Conservation (phyloP, 2,113 vertebrate genomes). For the Candoia aspera region DNA sequence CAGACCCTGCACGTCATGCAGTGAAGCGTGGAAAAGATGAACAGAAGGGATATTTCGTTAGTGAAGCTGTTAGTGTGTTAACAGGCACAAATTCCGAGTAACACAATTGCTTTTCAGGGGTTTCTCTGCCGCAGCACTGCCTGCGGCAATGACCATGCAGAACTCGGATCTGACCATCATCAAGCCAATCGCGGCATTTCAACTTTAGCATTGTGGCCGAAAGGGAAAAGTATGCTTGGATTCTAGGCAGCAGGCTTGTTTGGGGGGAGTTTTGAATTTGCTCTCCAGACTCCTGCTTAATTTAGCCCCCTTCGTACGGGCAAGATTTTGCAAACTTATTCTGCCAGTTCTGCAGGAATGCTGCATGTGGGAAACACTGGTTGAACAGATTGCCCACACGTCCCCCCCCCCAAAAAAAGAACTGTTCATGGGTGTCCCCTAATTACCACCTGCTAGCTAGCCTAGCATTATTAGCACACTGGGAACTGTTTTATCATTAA, state of each 20-base stretch:
- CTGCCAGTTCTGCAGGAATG: not conserved
- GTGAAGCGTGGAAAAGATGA: constrained; percentile 80
- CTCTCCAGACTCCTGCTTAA: not conserved
- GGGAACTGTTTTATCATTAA: not conserved
- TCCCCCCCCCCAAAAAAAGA: not conserved
- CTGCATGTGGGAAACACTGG: not conserved
- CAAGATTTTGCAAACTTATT: not conserved
- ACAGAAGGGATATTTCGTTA: constrained; percentile 82
- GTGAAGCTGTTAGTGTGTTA: constrained; percentile 71
- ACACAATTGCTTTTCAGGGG: constrained; percentile 54
- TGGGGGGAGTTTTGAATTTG: not conserved
- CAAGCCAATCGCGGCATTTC: constrained; percentile 48
- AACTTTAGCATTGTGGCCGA: constrained; percentile 53
- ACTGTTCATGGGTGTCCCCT: not conserved
- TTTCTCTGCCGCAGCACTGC: constrained; percentile 47
- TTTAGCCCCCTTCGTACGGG: not conserved
- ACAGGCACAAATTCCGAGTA: constrained; percentile 65
- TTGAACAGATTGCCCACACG: not conserved
- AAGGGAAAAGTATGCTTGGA: constrained; percentile 70
- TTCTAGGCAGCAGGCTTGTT: constrained; percentile 57
- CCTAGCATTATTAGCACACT: not conserved
- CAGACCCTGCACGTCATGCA: constrained; percentile 83
- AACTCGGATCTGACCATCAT: constrained; percentile 53
- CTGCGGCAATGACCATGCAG: constrained; percentile 70
- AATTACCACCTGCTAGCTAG: not conserved